Conservation (phyloP, 2,888 invertebrate species). For the Keiferia lycopersicella region DNA sequence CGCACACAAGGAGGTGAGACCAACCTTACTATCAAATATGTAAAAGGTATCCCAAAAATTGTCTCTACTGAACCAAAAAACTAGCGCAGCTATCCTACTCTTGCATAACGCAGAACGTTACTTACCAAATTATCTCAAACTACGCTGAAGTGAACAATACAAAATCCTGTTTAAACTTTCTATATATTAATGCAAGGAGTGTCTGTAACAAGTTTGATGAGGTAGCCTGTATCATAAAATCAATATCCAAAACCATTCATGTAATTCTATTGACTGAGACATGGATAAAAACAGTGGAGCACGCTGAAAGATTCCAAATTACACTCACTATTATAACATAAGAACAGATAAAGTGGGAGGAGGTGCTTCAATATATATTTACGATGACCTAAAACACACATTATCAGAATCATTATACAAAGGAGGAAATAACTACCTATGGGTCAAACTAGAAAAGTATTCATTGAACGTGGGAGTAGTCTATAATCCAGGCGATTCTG, state of each 20-base stretch:
- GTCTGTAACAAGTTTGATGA: conserved; percentile 27
- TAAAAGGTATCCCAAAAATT: background rate
- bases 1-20: conserved; percentile 28
- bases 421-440: conserved; percentile 36
- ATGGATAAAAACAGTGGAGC: conserved; percentile 31
- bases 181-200: conserved; percentile 37
- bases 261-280: conserved; percentile 35
- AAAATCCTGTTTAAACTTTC: conserved; percentile 30
- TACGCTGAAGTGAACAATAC: background rate
- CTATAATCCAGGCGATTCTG: conserved; percentile 35
- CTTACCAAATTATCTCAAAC: conserved; percentile 2
- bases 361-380: conserved; percentile 37
- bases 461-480: conserved; percentile 33
- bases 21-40: conserved; percentile 16
- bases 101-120: background rate
- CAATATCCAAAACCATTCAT: conserved; percentile 28
- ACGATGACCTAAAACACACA: conserved; percentile 33
- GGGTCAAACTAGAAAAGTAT: conserved; percentile 33
- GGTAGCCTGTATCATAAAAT: conserved; percentile 32
- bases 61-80: background rate
- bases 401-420: conserved; percentile 28
- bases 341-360: conserved; percentile 35
- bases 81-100: background rate
- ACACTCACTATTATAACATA: conserved; percentile 35
- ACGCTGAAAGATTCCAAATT: conserved; percentile 29